Conservation (phyloP, 2,888 invertebrate species). For the Hypselothyrea guttata region DNA sequence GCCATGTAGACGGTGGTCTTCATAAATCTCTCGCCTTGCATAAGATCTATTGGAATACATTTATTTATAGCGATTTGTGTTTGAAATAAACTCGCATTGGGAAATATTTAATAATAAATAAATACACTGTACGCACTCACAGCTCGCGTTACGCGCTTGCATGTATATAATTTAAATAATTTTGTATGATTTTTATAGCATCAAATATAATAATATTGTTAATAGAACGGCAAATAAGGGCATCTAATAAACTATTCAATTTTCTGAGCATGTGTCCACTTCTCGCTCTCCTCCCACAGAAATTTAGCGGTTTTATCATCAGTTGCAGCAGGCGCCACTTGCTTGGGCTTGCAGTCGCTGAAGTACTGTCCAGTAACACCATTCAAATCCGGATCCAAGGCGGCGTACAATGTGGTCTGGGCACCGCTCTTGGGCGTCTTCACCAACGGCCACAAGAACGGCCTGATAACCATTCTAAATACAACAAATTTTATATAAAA, state of each 20-base stretch:
- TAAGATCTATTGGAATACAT: slow-evolving; percentile 67
- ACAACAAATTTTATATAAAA: no score
- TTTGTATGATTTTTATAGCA: no score
- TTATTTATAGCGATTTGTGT: slow-evolving; percentile 1
- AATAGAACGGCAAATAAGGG: no score
- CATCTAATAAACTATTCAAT: not conserved
- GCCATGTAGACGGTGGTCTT: slow-evolving; percentile 7
- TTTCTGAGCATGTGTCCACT: slow-evolving; percentile 3
- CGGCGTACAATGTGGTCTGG: slow-evolving; percentile 2
- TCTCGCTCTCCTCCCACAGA: slow-evolving; percentile 5
- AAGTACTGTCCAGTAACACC: not conserved
- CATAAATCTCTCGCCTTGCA: slow-evolving; percentile 3
- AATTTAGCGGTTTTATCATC: slow-evolving; percentile 1
- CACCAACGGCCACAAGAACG: no score
- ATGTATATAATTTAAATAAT: no score
- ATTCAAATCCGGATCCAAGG: not conserved
- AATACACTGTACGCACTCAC: no score
- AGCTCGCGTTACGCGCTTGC: no score
- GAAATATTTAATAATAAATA: no score
- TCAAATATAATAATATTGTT: no score
- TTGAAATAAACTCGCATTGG: slow-evolving; percentile 9
- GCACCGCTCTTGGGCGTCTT: slow-evolving; percentile 4
- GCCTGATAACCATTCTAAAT: no score
- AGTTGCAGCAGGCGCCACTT: not conserved
- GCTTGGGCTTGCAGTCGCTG: slow-evolving; percentile 4